Conservation (phyloP, 1,140 invertebrate species). For the Tetramorium alpestre region DNA sequence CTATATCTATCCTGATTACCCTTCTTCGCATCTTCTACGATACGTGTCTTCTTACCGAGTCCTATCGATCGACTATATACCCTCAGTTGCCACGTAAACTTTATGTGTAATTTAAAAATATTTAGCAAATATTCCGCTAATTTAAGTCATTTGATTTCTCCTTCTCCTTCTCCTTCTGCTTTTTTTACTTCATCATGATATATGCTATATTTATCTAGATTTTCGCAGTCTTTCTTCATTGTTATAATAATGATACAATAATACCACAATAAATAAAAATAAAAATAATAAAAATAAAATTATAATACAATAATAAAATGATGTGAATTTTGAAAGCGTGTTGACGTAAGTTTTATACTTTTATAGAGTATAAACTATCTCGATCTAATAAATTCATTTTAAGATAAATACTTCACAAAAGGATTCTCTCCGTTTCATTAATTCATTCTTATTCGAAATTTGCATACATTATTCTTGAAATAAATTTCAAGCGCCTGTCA, state of each 20-base stretch:
- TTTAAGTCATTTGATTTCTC: not conserved
- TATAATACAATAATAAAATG: not conserved
- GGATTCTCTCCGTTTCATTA: not conserved
- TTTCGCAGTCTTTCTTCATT: not conserved
- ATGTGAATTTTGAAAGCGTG: not conserved
- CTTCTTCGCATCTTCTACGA: slow-evolving; percentile 31
- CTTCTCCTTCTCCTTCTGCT: too few species aligned
- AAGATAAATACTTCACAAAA: not conserved
- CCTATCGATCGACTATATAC: slow-evolving; percentile 45
- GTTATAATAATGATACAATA: not conserved
- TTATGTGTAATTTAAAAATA: slow-evolving; percentile 21
- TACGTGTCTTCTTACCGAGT: slow-evolving; percentile 22
- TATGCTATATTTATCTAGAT: not conserved
- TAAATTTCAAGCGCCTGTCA: not conserved
- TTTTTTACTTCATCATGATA: not conserved
- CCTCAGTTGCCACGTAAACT: slow-evolving; percentile 4
- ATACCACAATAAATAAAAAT: not conserved
- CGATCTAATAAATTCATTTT: not conserved
- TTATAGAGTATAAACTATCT: not conserved
- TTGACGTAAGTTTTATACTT: not conserved
- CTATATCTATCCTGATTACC: slow-evolving; percentile 51
- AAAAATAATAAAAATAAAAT: not conserved
- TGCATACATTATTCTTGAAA: slow-evolving; percentile 1
- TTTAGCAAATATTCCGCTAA: not conserved
- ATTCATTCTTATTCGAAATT: not conserved